These are phyloP conservation scores for Troglohyphantes excavatus DNA, from an alignment of 2,888 invertebrate species.

Conservation along the genomic window DNA sequence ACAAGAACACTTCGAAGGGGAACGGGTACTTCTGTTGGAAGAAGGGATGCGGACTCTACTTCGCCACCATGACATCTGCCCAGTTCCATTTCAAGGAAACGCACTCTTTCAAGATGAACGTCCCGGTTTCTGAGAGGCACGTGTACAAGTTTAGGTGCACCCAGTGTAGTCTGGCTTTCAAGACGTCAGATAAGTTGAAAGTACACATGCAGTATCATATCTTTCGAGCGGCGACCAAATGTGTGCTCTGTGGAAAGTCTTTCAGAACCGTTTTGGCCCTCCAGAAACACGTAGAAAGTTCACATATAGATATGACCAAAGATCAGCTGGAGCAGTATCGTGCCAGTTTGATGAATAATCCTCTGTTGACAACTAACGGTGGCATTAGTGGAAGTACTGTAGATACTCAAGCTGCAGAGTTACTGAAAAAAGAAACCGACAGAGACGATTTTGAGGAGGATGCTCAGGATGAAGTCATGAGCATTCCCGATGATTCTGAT, in stretches of 20 bases:
- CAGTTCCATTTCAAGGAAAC: slow-evolving; percentile 91
- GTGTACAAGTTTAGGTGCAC: slow-evolving; percentile 97
- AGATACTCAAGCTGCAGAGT: slow-evolving; percentile 81
- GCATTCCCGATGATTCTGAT: slow-evolving; percentile 64
- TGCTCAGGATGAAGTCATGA: slow-evolving; percentile 33
- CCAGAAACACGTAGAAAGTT: slow-evolving; percentile 94
- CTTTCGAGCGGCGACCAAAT: slow-evolving; percentile 96
- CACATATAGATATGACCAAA: slow-evolving; percentile 91
- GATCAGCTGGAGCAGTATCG: slow-evolving; percentile 91
- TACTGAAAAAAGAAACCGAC: slow-evolving; percentile 84
- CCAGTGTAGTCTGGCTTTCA: slow-evolving; percentile 98
- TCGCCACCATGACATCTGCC: slow-evolving; percentile 89
- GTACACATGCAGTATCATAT: slow-evolving; percentile 97
- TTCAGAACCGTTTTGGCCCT: slow-evolving; percentile 94
- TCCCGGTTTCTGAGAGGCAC: slow-evolving; percentile 94
- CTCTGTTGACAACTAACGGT: slow-evolving; percentile 86
- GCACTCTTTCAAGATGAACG: slow-evolving; percentile 81
- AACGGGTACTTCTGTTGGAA: slow-evolving; percentile 91
- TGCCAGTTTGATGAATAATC: slow-evolving; percentile 89
- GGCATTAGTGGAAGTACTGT: slow-evolving; percentile 85
- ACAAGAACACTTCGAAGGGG: slow-evolving; percentile 85
- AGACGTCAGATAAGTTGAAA: slow-evolving; percentile 95
- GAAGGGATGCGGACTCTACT: slow-evolving; percentile 93
- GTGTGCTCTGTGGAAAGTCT: slow-evolving; percentile 93
- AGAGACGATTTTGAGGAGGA: slow-evolving; percentile 79